Percentiles rank a stretch among this genome's conserved stretches.
phyloP scores from a whole-genome alignment of 2,113 vertebrate genomes.

The Sceloporus undulatus region DNA sequence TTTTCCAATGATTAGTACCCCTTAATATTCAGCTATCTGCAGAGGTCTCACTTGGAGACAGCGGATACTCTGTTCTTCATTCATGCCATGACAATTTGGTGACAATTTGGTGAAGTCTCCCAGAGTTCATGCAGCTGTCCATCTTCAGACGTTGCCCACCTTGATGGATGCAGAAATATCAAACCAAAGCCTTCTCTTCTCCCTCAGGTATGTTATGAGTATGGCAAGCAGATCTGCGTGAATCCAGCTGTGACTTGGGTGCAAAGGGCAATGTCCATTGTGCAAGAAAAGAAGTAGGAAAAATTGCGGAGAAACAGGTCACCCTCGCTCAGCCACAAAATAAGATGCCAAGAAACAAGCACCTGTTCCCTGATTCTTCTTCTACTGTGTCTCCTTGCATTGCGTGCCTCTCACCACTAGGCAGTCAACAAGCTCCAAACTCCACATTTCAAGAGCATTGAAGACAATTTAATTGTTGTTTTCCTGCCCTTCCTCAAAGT shows the following conservation, averaged over 20 bases:
- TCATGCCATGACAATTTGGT: too few species aligned
- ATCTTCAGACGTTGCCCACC: too few species aligned
- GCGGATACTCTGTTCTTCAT: too few species aligned
- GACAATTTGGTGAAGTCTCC: too few species aligned
- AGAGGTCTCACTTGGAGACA: too few species aligned
- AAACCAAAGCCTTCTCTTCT: not conserved
- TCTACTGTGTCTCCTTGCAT: not conserved
- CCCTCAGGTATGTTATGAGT: not conserved
- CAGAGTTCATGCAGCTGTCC: too few species aligned
- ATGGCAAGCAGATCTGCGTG: accelerated
- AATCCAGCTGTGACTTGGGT: not conserved
- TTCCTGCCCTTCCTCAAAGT: not conserved
- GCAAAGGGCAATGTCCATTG: accelerated
- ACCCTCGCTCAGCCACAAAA: too few species aligned
- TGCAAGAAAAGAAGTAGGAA: not conserved
- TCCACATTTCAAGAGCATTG: not conserved
- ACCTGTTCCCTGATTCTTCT: not conserved
- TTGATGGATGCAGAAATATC: too few species aligned
- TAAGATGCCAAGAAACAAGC: too few species aligned
- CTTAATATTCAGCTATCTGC: too few species aligned
- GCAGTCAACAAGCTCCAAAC: too few species aligned
- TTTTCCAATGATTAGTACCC: too few species aligned
- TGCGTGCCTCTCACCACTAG: not conserved
- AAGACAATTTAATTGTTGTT: not conserved
- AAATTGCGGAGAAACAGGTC: not conserved